Base-by-base conservation (phyloP, 2,797 vertebrate species). In the Pempheris klunzingeri region DNA sequence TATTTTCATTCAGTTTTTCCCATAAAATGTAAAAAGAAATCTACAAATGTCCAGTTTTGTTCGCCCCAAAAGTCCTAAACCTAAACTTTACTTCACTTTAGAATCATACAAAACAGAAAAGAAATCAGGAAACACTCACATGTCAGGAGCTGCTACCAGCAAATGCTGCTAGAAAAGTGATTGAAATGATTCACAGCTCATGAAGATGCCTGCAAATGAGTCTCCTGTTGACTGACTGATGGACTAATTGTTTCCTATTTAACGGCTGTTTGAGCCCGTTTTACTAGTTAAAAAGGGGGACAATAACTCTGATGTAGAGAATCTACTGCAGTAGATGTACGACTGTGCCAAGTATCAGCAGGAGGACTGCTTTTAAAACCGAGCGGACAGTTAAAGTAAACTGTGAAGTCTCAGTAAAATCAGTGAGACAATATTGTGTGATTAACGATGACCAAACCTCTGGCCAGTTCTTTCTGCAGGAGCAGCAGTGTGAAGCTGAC, bases 371-470 rank as follows among this genome's bases (percentile, higher is more conserved):
- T 36, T 55, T 32, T 67, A 4, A 57, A 39, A 44, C 39, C 38
- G 58, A 66, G n/a, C 26, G 46, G 14, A 61, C 9, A 2, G 8
- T 59, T 81, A 11, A 52, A 64, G 50, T 60, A 53, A 73, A 78
- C 63, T 58, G 18, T 5, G 5, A 68, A 32, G 58, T 77, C 71
- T 44, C 58, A 55, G 39, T 79, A 65, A 74, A 72, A 22, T 59
- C 74, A 74, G 9, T 10, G 1, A 61, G 68, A 67, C 44, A 8
- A 17, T 50, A 20, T 22, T 47, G 5, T 49, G 38, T 75, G 58
- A 81, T 84, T 57, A 58, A 67, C 12, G 39, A 41, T 14, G 28
- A 70, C 32, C 72, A 15, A 79, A 49, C 39, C 22, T 39, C n/a
- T 24, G 10, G 13, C 43, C 46, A 1, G 10, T 66, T 14, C 15